Base-by-base conservation (phyloP, 30 jellyfish, hydroid and myxozoan species). In the Aurelia aurita region DNA sequence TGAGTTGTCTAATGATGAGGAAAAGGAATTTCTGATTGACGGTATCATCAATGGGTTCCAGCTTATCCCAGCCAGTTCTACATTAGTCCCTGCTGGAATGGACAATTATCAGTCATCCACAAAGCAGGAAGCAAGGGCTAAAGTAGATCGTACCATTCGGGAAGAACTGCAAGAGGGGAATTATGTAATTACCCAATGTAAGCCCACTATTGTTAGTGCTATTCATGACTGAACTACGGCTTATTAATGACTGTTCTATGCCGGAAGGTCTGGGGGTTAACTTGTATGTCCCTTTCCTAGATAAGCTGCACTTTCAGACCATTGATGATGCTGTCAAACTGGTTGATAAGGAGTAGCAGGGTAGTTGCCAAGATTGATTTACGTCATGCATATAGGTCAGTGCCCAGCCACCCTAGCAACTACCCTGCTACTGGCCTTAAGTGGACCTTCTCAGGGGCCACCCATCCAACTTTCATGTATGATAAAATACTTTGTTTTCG, bases 31-130 rank as follows among this genome's bases (percentile, higher is more conserved):
- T 26, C 11, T 60, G 11, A 11, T 60, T 60, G 73, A 60, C 23
- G 73, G 73, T 13, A 26, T 60, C 12, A 12, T 26, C 23, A 60
- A 60, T 26, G 73, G 73, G 11, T 60, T 60, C n/a, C 29, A 60
- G 73, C 73, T 60, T 21, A 11, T 60, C 14, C 73, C 73, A 21
- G 35, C 35, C n/a, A 21, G n/a, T 60, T 11, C 73, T 9, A 21
- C 73, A 7, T n/a, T 60, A 7, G 11, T 26, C 10, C 29, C n/a
- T 60, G 73, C 73, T 26, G 73, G n/a, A n/a, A 60, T 21, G 73
- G 59, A 10, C 10, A 47, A 47, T 47, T 47, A 47, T 47, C 59
- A 16, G 14, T 47, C 59, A 8, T 10, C 59, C 16, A 47, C 16
- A 8, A 47, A 47, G 10, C 16, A 8, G 10, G 59, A 47, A 8